These are phyloP conservation scores for Oligia latruncula DNA, from an alignment of 2,888 invertebrate species.

Conservation along the genomic window DNA sequence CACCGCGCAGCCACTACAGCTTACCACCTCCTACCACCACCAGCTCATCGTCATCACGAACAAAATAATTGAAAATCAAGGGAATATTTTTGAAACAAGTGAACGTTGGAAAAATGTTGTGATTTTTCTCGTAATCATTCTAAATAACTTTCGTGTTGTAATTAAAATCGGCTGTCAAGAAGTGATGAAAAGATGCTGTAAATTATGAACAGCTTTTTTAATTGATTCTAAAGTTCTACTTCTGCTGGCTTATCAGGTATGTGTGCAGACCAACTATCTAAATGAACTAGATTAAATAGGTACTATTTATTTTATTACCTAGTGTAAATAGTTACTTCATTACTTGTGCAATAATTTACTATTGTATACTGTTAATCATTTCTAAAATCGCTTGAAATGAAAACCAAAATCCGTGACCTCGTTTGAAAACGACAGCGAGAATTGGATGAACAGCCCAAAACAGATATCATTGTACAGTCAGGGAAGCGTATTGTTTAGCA, in stretches of 20 bases:
- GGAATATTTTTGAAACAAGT: constrained; percentile 1
- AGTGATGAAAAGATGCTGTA: constrained; percentile 6
- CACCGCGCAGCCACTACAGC: neutral
- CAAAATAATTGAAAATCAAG: neutral
- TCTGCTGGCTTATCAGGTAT: constrained; percentile 25
- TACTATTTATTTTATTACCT: too few species aligned
- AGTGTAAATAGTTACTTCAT: too few species aligned
- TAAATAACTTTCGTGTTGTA: neutral
- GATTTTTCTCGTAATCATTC: neutral
- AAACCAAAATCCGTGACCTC: constrained; percentile 26
- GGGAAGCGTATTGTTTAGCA: neutral
- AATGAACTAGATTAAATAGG: neutral
- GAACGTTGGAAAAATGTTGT: neutral
- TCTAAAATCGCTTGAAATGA: neutral
- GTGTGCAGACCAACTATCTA: neutral
- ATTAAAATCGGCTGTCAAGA: neutral
- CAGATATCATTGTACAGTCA: neutral
- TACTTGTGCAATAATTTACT: too few species aligned
- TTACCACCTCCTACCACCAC: neutral
- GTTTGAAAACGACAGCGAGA: constrained; percentile 19
- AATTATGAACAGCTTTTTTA: constrained; percentile 17
- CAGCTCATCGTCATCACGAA: neutral
- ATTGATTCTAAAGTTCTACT: neutral
- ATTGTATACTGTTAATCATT: too few species aligned
- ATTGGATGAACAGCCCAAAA: neutral